Evolutionary conservation across 1,140 invertebrate genomes (phyloP).

Genomic region (Dufourea novaeangliae): DNA sequence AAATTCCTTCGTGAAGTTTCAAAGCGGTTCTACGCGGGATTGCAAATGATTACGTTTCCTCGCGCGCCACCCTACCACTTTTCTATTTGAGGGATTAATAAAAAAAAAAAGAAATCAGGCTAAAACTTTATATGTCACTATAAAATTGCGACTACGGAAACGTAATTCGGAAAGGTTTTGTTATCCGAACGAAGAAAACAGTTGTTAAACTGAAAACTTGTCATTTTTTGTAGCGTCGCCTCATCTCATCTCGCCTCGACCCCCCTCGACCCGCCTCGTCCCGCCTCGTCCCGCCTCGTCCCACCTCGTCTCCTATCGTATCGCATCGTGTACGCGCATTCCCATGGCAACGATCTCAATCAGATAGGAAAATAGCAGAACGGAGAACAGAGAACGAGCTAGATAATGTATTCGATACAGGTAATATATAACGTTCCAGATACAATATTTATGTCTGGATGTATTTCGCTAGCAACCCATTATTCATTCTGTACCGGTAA

Average conservation of each 20-base stretch:
- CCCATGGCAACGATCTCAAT: conserved; percentile 79
- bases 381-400: conserved; percentile 65
- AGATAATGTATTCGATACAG: conserved; percentile 79
- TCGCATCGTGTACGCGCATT: conserved; percentile 63
- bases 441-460: conserved; percentile 80
- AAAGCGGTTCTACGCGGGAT: conserved; percentile 76
- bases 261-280: too few species aligned
- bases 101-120: not conserved
- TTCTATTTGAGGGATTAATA: not conserved
- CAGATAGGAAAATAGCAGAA: conserved; percentile 73
- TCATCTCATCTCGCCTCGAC: too few species aligned
- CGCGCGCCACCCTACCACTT: conserved; percentile 10
- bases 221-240: too few species aligned
- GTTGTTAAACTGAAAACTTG: too few species aligned
- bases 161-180: not conserved
- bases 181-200: not conserved
- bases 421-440: conserved; percentile 81
- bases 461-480: conserved; percentile 80
- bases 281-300: too few species aligned
- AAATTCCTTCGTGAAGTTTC: conserved; percentile 79
- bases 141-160: not conserved
- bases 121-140: not conserved
- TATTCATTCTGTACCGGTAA: conserved; percentile 80
- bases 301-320: too few species aligned
- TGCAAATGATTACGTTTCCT: conserved; percentile 75